Percentiles rank a stretch among this genome's conserved stretches.
These are phyloP conservation scores for Hipposideros larvatus DNA, from an alignment of 2,797 vertebrate genomes.

Conservation along the genomic window DNA sequence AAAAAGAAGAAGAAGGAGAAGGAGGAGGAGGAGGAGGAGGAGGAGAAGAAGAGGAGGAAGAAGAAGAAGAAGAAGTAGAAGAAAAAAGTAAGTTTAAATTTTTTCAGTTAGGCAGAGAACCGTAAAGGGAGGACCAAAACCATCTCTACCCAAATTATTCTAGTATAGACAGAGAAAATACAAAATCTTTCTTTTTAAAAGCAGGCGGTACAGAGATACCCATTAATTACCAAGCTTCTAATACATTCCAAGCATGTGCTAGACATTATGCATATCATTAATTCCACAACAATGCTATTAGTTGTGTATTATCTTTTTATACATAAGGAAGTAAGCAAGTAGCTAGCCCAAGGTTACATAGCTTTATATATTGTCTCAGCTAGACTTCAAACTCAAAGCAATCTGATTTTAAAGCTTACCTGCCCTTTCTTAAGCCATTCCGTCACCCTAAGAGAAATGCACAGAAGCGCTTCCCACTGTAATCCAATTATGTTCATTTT, in stretches of 20 bases:
- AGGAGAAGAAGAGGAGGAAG: no score
- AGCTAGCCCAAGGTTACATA: constrained; percentile 30
- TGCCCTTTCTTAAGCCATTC: constrained; percentile 45
- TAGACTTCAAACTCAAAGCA: constrained; percentile 47
- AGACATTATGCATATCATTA: constrained; percentile 17
- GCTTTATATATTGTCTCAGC: constrained; percentile 22
- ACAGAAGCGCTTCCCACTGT: background rate
- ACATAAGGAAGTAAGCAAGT: constrained; percentile 53
- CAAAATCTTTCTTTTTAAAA: constrained; percentile 59
- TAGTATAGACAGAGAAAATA: background rate
- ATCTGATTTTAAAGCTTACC: constrained; percentile 1
- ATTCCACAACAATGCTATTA: background rate
- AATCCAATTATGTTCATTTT: constrained; percentile 55
- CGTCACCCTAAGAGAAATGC: background rate
- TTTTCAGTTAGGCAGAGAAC: constrained; percentile 15
- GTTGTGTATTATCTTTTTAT: constrained; percentile 27
- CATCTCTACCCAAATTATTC: constrained; percentile 18
- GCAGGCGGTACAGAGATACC: background rate
- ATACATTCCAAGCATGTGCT: background rate
- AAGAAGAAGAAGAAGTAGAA: no score
- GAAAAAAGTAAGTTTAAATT: background rate
- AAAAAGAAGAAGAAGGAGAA: background rate
- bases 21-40: no score
- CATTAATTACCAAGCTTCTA: constrained; percentile 36
- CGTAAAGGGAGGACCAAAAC: background rate